These are phyloP conservation scores for Sula dactylatra DNA, from an alignment of 2,113 vertebrate genomes.

Conservation along the genomic window DNA sequence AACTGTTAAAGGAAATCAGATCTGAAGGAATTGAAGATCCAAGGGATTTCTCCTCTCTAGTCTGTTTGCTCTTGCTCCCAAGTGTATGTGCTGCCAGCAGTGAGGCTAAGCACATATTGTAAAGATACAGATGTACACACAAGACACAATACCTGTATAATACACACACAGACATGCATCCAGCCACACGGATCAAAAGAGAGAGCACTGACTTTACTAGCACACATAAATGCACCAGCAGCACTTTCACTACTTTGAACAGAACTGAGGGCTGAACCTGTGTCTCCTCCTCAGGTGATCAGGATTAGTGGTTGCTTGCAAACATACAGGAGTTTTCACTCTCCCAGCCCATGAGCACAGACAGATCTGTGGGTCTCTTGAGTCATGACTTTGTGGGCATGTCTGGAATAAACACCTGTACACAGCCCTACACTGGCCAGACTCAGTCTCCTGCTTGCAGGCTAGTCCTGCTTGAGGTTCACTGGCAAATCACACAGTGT, in stretches of 20 bases:
- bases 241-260: not conserved
- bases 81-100: not conserved
- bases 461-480: not conserved
- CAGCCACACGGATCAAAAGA: not conserved
- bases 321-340: not conserved
- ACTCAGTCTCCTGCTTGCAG: fast-evolving
- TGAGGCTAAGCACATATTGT: not conserved
- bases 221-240: not conserved
- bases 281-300: not conserved
- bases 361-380: fast-evolving
- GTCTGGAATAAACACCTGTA: not conserved
- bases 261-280: not conserved
- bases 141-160: not conserved
- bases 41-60: not conserved
- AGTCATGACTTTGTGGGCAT: not conserved
- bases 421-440: too few relatives aligned
- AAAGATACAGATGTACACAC: not conserved
- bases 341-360: too few relatives aligned
- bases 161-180: not conserved
- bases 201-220: not conserved
- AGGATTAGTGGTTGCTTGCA: fast-evolving
- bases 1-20: not conserved
- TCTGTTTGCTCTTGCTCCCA: not conserved
- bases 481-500: not conserved
- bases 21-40: not conserved